phyloP scores from a whole-genome alignment of 2,888 invertebrate species.

The Caenorhabditis sp. region DNA sequence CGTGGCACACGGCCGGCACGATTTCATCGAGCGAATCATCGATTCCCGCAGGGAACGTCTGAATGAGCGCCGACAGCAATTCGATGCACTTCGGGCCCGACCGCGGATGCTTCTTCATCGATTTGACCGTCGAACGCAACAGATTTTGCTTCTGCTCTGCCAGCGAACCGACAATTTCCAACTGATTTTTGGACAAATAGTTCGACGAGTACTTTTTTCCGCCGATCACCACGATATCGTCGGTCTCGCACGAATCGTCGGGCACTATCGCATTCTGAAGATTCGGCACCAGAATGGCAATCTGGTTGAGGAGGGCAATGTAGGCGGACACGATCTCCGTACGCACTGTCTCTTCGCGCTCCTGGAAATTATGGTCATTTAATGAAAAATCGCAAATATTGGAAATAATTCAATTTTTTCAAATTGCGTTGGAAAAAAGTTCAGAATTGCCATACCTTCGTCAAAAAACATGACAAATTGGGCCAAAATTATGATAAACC shows the following conservation, averaged over 20 bases:
- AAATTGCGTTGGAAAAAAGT: no score
- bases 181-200: conserved; percentile 32
- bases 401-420: no score
- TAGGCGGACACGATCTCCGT: conserved; percentile 93
- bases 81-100: conserved; percentile 93
- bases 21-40: conserved; percentile 88
- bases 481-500: no score
- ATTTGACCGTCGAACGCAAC: conserved; percentile 86
- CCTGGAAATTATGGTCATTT: no score
- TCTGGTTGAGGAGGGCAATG: conserved; percentile 91
- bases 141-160: conserved; percentile 15
- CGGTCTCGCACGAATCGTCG: conserved; percentile 38
- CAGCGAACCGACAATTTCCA: conserved; percentile 39
- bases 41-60: conserved; percentile 83
- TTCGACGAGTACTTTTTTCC: conserved; percentile 25
- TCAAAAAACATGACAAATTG: no score
- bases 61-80: conserved; percentile 90
- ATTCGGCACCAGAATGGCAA: conserved; percentile 83
- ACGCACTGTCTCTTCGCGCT: conserved; percentile 96
- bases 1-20: conserved; percentile 90
- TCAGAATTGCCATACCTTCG: no score
- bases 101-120: conserved; percentile 86
- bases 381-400: no score
- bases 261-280: conserved; percentile 34
- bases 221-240: conserved; percentile 42